These are phyloP conservation scores for Rhinolophus sinicus DNA, from an alignment of 2,113 vertebrate genomes.

Conservation along the genomic window DNA sequence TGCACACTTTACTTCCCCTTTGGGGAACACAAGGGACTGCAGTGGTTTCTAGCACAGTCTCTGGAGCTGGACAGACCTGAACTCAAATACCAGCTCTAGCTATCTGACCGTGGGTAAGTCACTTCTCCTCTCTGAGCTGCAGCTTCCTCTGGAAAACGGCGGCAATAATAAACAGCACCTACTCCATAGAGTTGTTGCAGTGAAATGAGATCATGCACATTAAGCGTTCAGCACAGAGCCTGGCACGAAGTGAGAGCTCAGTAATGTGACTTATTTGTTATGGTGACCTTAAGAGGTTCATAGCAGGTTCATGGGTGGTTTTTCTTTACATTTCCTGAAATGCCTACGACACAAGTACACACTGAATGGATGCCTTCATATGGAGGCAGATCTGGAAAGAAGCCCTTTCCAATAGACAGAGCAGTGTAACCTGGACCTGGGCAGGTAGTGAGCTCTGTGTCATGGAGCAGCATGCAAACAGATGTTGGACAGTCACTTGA, in stretches of 20 bases:
- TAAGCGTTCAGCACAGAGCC: background rate
- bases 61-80: background rate
- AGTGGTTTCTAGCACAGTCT: background rate
- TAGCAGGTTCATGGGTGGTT: background rate
- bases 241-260: background rate
- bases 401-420: background rate
- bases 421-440: background rate
- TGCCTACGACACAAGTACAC: background rate
- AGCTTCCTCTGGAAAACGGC: background rate
- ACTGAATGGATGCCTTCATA: background rate
- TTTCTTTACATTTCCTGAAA: background rate
- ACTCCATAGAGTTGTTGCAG: background rate
- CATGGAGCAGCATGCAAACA: background rate
- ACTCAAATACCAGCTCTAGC: background rate
- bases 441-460: background rate
- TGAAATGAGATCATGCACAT: background rate
- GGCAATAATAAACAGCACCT: background rate
- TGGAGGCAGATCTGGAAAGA: background rate
- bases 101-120: background rate
- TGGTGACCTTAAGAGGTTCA: background rate
- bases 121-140: background rate
- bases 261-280: background rate
- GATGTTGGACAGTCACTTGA: background rate
- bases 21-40: background rate
- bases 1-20: background rate